Base-by-base conservation (phyloP, 2,888 invertebrate genomes). In the Heliconius erato region DNA sequence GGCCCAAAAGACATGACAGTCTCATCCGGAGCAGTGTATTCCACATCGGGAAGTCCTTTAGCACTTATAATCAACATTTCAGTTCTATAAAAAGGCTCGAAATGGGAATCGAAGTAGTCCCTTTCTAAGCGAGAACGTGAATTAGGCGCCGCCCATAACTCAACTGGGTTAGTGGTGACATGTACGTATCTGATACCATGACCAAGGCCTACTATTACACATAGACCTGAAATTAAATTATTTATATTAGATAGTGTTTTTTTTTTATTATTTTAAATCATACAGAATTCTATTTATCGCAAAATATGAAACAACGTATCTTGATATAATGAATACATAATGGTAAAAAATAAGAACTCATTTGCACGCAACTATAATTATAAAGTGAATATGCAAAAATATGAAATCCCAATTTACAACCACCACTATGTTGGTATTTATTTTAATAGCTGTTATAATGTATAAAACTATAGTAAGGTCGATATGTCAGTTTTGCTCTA, bases 101-200 rank as follows among this genome's bases (percentile, higher is more conserved):
- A 99, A 89, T 99, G 97, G 2, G 97, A 97, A 92, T 99, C 99
- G 92, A 98, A 99, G 94, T 97, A 99, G 83, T 98, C 97, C 84
- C 98, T 97, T 92, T 99, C 99, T n/a, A 97, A 89, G 0, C 99
- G 97, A 0, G 99, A 98, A 72, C 98, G 97, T 0, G 99, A 99
- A 81, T 96, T 95, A 0, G 99, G 98, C 0, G 99, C 97, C 0
- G 99, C 99, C 99, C 99, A 99, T 82, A 99, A 96, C 91, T 99
- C 98, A 0, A 99, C 99, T 0, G 99, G 99, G 95, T 99, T 98
- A 0, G 99, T 99, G 0, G 98, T 99, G 72, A 99, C 97, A 85
- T 97, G 94, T 89, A 98, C 96, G 89, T 97, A 97, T 82, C 96
- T 96, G 81, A 98, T 97, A 63, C 99, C 99, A 89, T 96, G 96